Base-by-base conservation (phyloP, 1,140 invertebrate species). In the Drosophila leontia region DNA sequence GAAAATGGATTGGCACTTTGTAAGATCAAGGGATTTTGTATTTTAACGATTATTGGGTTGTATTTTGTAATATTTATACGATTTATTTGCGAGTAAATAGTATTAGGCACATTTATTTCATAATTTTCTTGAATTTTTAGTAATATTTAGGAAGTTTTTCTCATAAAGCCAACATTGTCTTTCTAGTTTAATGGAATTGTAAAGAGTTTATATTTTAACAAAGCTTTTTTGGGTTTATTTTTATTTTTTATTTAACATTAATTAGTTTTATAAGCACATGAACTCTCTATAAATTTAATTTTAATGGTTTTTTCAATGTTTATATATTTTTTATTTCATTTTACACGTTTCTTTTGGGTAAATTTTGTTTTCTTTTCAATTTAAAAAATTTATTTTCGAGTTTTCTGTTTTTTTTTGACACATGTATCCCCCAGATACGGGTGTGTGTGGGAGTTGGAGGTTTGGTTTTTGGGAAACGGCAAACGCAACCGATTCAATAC, bases 1-100 rank as follows among this genome's bases (percentile, higher is more conserved):
- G 68, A 51, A 72, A 60, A 72, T 41, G 32, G 23, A 56, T 53
- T 67, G 64, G 64, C 77, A 72, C 51, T 68, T 51, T 45, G 35
- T 39, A 56, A 56, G 17, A 53, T 53, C 32, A 53, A 53, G 32
- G 35, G 19, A 35, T 44, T 62, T 35, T 44, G 15, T n/a, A 34
- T 15, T 39, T 35, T 3, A 7, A 19, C 7, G 13, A n/a, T 23
- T 17, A 23, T 47, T 50, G 2, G 3, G 1, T 37, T 9, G 15
- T 37, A 23, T 55, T 55, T 39, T 55, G 3, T 55, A 37, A 37
- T 23, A 37, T 23, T 55, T 55, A 15, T 23, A 23, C 1, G 51
- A 55, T 23, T 55, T 48, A 29, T 48, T 29, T 29, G 23, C 23
- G 13, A n/a, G 45, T 26, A 12, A 26, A 29, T 48, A n/a, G 7